phyloP scores from a whole-genome alignment of 2,113 vertebrate species.

The Coryphaenoides rupestris region DNA sequence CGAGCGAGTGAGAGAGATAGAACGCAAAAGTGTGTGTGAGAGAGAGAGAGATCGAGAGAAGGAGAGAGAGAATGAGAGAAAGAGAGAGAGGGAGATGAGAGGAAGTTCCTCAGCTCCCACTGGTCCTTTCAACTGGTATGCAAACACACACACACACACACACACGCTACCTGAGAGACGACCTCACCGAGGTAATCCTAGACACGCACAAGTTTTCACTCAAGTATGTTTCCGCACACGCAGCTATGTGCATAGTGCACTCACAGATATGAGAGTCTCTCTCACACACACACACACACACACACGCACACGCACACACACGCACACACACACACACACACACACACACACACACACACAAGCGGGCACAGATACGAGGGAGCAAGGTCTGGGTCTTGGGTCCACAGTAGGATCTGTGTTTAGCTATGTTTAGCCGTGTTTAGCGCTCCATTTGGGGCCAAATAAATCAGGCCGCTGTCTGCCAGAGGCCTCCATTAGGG shows the following conservation, averaged over 20 bases:
- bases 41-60: constrained; percentile 3
- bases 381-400: constrained; percentile 46
- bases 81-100: constrained; percentile 18
- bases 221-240: neutral
- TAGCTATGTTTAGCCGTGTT: constrained; percentile 57
- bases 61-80: neutral
- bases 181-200: constrained; percentile 5
- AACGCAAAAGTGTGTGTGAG: constrained; percentile 5
- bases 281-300: constrained; percentile 24
- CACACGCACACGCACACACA: constrained; percentile 3
- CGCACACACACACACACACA: constrained; percentile 3
- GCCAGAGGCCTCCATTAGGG: constrained; percentile 76
- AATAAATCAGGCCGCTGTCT: constrained; percentile 74
- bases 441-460: constrained; percentile 70
- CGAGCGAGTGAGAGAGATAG: no score
- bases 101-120: constrained; percentile 47
- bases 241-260: constrained; percentile 2
- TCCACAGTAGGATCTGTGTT: constrained; percentile 73
- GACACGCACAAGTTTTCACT: constrained; percentile 16
- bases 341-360: constrained; percentile 22
- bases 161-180: constrained; percentile 42
- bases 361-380: constrained; percentile 52
- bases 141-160: constrained; percentile 39
- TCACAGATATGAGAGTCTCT: neutral
- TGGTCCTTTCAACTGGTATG: constrained; percentile 57